phyloP scores from a whole-genome alignment of 2,888 invertebrate species.

The Torymus auratus region DNA sequence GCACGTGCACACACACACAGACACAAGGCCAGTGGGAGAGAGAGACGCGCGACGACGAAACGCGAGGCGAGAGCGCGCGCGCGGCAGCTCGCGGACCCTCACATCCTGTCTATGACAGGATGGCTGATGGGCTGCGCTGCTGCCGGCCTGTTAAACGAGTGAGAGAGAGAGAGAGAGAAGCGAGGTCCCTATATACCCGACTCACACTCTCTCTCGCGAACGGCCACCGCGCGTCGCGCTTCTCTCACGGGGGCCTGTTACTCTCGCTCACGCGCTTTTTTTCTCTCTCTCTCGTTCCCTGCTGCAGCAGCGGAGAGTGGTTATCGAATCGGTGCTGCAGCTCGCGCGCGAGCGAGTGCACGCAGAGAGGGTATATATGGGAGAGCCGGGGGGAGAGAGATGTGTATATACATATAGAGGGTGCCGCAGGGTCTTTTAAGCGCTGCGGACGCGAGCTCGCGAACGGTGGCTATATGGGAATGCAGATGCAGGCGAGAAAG shows the following conservation, averaged over 20 bases:
- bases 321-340: too few relatives aligned
- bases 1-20: slow-evolving; percentile 1
- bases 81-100: slow-evolving; percentile 76
- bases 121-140: slow-evolving; percentile 70
- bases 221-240: slow-evolving; percentile 61
- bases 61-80: slow-evolving; percentile 65
- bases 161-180: slow-evolving; percentile 14
- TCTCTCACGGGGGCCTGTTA: slow-evolving; percentile 71
- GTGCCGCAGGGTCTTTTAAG: too few relatives aligned
- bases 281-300: background rate
- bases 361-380: too few relatives aligned
- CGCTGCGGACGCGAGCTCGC: too few relatives aligned
- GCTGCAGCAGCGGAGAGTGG: too few relatives aligned
- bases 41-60: slow-evolving; percentile 26
- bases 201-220: slow-evolving; percentile 9
- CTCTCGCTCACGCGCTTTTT: slow-evolving; percentile 40
- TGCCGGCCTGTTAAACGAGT: slow-evolving; percentile 38
- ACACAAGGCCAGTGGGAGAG: background rate
- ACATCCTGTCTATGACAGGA: slow-evolving; percentile 76
- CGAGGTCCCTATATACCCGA: slow-evolving; percentile 46
- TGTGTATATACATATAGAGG: too few relatives aligned
- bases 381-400: too few relatives aligned
- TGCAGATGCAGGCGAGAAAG: too few relatives aligned
- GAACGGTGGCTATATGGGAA: too few relatives aligned
- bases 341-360: too few relatives aligned